Evolutionary conservation across 1,140 invertebrate genomes (phyloP), one percentile per base, ranked within the genome.

Genomic region (Euura lappo): DNA sequence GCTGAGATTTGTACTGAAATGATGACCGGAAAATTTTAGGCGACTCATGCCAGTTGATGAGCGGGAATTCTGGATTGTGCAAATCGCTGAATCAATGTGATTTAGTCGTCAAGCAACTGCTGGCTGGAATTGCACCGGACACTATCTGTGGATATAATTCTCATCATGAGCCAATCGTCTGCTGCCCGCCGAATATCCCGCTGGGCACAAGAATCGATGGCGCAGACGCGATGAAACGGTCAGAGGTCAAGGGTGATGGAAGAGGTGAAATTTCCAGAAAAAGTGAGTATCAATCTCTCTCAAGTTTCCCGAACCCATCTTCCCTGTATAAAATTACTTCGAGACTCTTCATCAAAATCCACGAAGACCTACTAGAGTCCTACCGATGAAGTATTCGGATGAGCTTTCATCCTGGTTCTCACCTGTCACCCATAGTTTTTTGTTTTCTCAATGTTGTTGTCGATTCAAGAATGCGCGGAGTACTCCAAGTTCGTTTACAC

Each of bases 401-500:
- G n/a, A n/a, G n/a, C n/a, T n/a, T n/a, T n/a, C n/a, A n/a, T n/a
- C n/a, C n/a, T n/a, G n/a, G n/a, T n/a, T 28, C 0, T 28, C 28
- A 28, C 28, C 28, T 28, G 28, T 28, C 7, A 69, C 45, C 51
- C 11, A 64, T 44, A 65, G 68, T 45, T 69, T 68, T 68, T 71
- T 13, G 66, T 44, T 74, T 66, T 2, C 42, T 28, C 28, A 28
- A 60, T 28, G 60, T 64, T 11, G 10, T 13, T 64, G 60, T 64
- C 10, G 13, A 1, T 13, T 11, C 60, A 44, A 87, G 86, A 84
- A 81, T 88, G 86, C 72, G 65, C 66, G 1, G 83, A 84, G 72
- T 86, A 83, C 45, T 46, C 83, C 0, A 74, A 68, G 47, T 76
- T 79, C 2, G 78, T 88, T 2, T 88, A 80, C 44, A 65, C 66